Conservation (phyloP, 1,140 invertebrate species). For the Nymphalis io region DNA sequence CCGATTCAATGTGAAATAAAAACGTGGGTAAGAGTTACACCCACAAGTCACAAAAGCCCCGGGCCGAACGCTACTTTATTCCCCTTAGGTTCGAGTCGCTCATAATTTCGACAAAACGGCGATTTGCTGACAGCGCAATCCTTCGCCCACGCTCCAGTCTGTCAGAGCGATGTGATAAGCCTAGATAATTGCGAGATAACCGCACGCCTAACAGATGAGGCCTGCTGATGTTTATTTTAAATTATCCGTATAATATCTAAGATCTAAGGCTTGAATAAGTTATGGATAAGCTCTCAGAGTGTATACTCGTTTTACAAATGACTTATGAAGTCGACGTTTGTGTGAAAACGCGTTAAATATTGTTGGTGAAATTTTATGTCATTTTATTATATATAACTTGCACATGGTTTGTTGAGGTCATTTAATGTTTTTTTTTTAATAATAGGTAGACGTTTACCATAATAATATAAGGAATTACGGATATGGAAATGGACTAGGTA, state of each 20-base stretch:
- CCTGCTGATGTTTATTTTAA: slow-evolving; percentile 28
- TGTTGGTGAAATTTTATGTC: neutral
- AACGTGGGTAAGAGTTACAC: slow-evolving; percentile 22
- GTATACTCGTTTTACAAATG: slow-evolving; percentile 16
- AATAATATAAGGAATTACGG: no score
- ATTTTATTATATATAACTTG: neutral
- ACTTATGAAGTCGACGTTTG: slow-evolving; percentile 10
- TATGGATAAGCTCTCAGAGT: slow-evolving; percentile 19
- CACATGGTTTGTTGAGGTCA: no score
- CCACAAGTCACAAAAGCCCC: slow-evolving; percentile 26
- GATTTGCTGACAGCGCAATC: slow-evolving; percentile 51
- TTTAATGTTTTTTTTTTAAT: no score
- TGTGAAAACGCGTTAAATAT: neutral
- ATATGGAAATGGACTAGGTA: no score
- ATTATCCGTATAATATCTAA: slow-evolving; percentile 23
- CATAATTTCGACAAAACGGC: slow-evolving; percentile 53
- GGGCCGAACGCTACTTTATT: slow-evolving; percentile 44
- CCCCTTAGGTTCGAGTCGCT: slow-evolving; percentile 25
- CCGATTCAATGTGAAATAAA: slow-evolving; percentile 2
- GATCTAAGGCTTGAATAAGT: slow-evolving; percentile 18
- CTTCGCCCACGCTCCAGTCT: slow-evolving; percentile 40
- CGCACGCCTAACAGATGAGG: slow-evolving; percentile 25
- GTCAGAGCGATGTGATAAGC: slow-evolving; percentile 42
- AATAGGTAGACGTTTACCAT: no score
- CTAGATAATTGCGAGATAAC: slow-evolving; percentile 53